A percentile compares a stretch with the other conserved stretches of the same genome.
Conservation (phyloP, 2,113 vertebrate species). For the Caranx melampygus region DNA sequence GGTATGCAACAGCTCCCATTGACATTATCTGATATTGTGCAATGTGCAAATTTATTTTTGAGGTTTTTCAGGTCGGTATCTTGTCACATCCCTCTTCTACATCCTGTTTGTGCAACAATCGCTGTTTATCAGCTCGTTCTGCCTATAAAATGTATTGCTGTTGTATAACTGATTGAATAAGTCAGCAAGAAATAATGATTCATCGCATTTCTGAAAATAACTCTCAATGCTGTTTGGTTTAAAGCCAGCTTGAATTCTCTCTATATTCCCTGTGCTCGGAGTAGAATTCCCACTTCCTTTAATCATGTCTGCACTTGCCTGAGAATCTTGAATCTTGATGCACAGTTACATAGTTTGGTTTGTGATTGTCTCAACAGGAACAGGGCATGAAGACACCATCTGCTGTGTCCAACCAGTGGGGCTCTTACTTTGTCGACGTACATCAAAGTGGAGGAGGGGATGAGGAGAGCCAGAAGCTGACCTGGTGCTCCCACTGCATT, state of each 20-base stretch:
- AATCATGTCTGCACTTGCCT: conserved; percentile 56
- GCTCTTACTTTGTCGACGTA: conserved; percentile 92
- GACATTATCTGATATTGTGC: background rate
- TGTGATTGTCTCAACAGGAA: conserved; percentile 75
- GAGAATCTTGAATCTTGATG: conserved; percentile 5
- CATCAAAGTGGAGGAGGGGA: conserved; percentile 78
- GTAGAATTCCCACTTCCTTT: conserved; percentile 26
- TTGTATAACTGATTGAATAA: background rate
- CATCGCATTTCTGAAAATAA: conserved; percentile 6
- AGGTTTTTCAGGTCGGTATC: background rate
- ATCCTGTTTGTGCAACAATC: background rate
- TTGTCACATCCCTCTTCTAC: conserved; percentile 9
- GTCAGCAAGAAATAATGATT: background rate
- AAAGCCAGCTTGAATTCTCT: conserved; percentile 16
- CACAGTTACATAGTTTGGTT: conserved; percentile 22
- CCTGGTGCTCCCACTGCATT: conserved; percentile 92
- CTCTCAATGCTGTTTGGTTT: background rate
- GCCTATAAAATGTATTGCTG: background rate
- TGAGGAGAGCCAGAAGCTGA: conserved; percentile 84
- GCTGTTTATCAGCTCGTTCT: background rate
- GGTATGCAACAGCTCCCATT: background rate
- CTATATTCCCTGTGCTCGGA: background rate
- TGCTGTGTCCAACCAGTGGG: conserved; percentile 90
- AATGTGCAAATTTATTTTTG: background rate
- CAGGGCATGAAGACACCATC: conserved; percentile 86